Conservation (phyloP, 2,797 vertebrate species). For the Cirrhinus mrigala region DNA sequence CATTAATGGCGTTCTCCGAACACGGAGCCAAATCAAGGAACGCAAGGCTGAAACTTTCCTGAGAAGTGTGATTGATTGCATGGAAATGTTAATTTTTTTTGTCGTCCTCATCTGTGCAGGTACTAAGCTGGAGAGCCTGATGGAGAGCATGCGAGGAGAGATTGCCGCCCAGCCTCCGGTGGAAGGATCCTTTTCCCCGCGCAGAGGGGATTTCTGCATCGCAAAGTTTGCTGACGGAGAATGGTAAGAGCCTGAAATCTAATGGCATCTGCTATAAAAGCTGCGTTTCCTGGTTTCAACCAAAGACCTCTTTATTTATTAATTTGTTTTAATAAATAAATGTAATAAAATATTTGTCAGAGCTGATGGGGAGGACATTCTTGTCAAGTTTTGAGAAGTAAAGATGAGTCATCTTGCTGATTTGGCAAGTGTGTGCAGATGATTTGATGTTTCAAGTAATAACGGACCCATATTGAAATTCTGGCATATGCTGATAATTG, state of each 20-base stretch:
- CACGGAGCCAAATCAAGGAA: not conserved
- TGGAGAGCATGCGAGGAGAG: constrained; percentile 96
- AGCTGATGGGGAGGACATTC: constrained; percentile 8
- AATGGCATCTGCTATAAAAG: not conserved
- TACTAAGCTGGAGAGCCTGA: constrained; percentile 92
- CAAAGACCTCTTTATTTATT: constrained; percentile 7
- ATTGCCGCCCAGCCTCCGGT: constrained; percentile 89
- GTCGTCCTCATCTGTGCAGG: constrained; percentile 74
- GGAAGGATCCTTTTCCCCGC: constrained; percentile 87
- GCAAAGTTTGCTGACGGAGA: constrained; percentile 95
- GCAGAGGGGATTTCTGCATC: constrained; percentile 93
- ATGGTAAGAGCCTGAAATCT: constrained; percentile 80
- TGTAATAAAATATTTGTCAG: constrained; percentile 3
- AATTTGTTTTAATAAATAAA: constrained; percentile 16
- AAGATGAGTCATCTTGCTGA: not conserved
- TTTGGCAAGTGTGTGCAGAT: not conserved
- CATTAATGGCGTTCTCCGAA: not conserved
- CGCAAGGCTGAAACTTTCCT: too few relatives aligned
- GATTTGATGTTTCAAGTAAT: not conserved
- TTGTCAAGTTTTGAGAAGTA: constrained; percentile 11
- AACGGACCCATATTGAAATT: not conserved
- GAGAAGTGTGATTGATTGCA: not conserved
- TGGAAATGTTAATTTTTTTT: not conserved
- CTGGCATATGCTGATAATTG: too few relatives aligned
- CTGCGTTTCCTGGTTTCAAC: not conserved